A percentile compares a stretch with the other conserved stretches of the same genome.
phyloP scores from a whole-genome alignment of 2,113 vertebrate species.

The Scatophagus argus region DNA sequence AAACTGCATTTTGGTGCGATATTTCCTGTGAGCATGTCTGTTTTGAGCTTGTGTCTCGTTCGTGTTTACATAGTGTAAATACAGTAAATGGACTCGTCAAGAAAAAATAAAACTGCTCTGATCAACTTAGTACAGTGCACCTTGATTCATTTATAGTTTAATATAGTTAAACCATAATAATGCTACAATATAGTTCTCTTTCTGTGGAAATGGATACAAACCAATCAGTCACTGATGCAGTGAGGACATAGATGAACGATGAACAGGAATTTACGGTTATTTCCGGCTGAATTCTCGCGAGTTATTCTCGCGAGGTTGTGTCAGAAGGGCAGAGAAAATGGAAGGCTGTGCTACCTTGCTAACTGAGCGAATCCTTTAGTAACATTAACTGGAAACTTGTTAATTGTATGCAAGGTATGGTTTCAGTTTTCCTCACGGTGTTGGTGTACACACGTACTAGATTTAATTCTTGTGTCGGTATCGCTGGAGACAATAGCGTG shows the following conservation, averaged over 20 bases:
- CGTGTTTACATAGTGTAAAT: conserved; percentile 87
- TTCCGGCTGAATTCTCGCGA: too few species aligned
- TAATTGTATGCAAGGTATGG: conserved; percentile 58
- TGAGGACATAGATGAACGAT: too few species aligned
- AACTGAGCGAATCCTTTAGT: conserved; percentile 27
- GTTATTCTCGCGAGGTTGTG: conserved; percentile 59
- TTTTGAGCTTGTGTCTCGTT: conserved; percentile 78
- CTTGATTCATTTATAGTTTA: neutral
- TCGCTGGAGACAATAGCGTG: neutral
- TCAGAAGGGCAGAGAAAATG: conserved; percentile 68
- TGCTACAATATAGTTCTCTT: neutral
- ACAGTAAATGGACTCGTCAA: conserved; percentile 79
- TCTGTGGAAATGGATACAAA: neutral
- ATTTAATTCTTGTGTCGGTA: neutral
- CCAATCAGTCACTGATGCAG: neutral
- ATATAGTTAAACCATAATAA: too few species aligned
- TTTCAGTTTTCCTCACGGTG: neutral
- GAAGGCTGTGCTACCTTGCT: conserved; percentile 54
- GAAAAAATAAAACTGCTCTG: conserved; percentile 66
- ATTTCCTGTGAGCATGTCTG: conserved; percentile 79
- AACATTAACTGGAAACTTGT: conserved; percentile 45
- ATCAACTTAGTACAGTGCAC: neutral
- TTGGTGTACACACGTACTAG: neutral
- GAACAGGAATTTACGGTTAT: neutral
- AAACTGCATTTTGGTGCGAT: conserved; percentile 74